Evolutionary conservation across 1,140 invertebrate species (phyloP).

Genomic region (Eriocheir sinensis): DNA sequence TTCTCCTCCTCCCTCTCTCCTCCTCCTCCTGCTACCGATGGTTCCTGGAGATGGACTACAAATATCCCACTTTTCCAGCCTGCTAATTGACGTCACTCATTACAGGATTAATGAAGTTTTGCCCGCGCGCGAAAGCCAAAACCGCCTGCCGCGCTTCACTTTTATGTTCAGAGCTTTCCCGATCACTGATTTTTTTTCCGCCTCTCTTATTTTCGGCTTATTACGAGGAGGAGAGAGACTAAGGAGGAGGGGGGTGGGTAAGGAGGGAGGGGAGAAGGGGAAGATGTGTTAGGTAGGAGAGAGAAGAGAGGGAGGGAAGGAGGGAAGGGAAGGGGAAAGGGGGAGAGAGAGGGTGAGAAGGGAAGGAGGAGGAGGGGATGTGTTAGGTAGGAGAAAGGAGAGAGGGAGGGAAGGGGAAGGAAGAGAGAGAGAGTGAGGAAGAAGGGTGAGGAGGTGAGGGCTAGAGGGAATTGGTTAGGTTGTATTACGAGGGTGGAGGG

Average conservation of each 20-base stretch:
- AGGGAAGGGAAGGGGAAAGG: not conserved
- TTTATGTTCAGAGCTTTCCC: not conserved
- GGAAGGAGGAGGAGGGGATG: not conserved
- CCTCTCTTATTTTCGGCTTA: not conserved
- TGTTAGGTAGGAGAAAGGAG: too few relatives aligned
- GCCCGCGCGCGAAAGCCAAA: not conserved
- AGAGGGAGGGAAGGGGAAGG: too few relatives aligned
- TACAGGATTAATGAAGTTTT: conserved; percentile 5
- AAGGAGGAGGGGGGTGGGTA: too few relatives aligned
- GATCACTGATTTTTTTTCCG: not conserved
- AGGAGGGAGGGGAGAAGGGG: not conserved
- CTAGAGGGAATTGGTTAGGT: too few relatives aligned
- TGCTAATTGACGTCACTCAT: conserved; percentile 1
- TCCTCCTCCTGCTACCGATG: too few relatives aligned
- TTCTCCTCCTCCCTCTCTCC: too few relatives aligned
- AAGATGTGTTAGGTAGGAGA: too few relatives aligned
- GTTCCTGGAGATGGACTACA: not conserved
- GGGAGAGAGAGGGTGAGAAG: not conserved
- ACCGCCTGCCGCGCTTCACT: not conserved
- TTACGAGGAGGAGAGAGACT: not conserved
- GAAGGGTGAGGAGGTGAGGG: not conserved
- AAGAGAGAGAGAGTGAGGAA: too few relatives aligned
- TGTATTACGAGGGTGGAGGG: too few relatives aligned
- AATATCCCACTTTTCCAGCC: not conserved
- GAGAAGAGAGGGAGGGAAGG: not conserved